Evolutionary conservation across 37 sponge, comb jelly and placozoan genomes (phyloP).

Genomic region (Lycopodina hypogea): DNA sequence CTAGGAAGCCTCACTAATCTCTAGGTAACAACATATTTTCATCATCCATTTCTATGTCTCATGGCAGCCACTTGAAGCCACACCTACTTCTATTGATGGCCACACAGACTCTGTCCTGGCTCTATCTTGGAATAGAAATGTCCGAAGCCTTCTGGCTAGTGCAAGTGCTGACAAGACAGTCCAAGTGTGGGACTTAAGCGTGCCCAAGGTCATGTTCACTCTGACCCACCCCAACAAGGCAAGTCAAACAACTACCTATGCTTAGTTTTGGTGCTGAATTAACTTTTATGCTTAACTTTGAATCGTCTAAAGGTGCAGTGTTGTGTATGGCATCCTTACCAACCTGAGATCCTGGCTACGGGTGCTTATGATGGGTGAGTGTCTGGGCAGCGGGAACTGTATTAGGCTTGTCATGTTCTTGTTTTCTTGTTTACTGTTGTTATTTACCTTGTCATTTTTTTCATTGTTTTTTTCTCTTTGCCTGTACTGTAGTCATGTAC

Average conservation of each 20-base stretch:
- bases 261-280: neutral
- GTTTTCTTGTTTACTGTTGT: neutral
- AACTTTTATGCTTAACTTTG: no score
- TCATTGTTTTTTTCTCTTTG: neutral
- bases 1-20: no score
- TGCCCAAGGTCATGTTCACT: constrained; percentile 44
- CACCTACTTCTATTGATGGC: constrained; percentile 15
- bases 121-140: constrained; percentile 82
- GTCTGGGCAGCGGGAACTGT: neutral
- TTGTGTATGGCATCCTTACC: constrained; percentile 78
- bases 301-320: constrained; percentile 66
- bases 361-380: constrained; percentile 74
- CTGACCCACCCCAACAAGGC: constrained; percentile 80
- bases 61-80: neutral
- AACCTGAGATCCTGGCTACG: constrained; percentile 60
- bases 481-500: constrained; percentile 26
- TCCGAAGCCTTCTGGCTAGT: constrained; percentile 85
- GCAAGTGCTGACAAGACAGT: constrained; percentile 89
- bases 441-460: neutral
- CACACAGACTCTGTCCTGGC: constrained; percentile 92
- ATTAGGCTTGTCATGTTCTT: neutral
- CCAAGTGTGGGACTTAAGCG: constrained; percentile 83
- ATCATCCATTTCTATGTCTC: no score
- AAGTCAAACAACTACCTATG: neutral
- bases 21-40: no score